Base-by-base conservation (phyloP, 2,797 vertebrate genomes). In the Scolopax bukidnonensis region DNA sequence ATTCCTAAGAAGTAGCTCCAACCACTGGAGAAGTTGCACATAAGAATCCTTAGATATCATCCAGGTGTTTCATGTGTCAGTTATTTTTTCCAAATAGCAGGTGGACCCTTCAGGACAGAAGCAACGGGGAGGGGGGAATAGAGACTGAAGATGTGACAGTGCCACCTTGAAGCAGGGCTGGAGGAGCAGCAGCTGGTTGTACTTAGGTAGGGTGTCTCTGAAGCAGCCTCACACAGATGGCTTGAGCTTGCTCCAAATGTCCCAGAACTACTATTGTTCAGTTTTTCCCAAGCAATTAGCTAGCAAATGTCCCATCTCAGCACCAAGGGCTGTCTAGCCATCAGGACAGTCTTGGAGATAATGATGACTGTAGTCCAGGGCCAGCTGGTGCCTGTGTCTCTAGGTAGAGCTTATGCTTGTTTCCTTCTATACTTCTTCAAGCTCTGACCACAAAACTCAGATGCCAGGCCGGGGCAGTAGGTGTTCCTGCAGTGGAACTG, bases 281-380 rank as follows among this genome's bases (percentile, higher is more conserved):
- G 11, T 57, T 88, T 88, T 25, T 20, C 33, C 38, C 15, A 30
- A 19, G 50, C 4, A 30, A 21, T 79, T 75, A 70, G 63, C 27
- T 30, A 32, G 32, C 40, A 30, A 59, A 80, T 16, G 6, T 20
- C 32, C 36, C 10, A 40, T 45, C 68, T 41, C 59, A 3, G n/a
- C 41, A 56, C 16, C 16, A 20, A 38, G 15, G 32, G 25, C 47
- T 67, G n/a, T 15, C 51, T 71, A 51, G 36, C n/a, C 16, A 48
- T 32, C 36, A 32, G 51, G 68, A 30, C 9, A 0, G 0, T n/a
- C 57, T 61, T 0, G 2, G 57, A 74, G 57, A 40, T 18, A 53
- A 59, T 23, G 61, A 69, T 5, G 40, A 40, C 30, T 40, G 21
- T 47, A 65, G n/a, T 30, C 25, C n/a, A 41, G n/a, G 54, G 25